Base-by-base conservation (phyloP, 2,888 invertebrate species). In the Athalia cordata region DNA sequence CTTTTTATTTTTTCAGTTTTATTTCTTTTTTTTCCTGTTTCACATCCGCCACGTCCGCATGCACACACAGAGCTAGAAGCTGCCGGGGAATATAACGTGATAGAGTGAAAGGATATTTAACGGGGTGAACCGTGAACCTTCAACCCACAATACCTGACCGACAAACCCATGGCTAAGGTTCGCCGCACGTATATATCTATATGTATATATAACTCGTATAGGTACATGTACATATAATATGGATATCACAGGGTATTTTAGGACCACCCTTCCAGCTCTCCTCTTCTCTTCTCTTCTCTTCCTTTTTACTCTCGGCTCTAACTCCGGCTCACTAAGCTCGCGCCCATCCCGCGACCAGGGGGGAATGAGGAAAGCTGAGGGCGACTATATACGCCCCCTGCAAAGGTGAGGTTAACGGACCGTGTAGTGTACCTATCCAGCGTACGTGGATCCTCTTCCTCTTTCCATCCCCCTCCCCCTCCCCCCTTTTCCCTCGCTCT, bases 381-480 rank as follows among this genome's bases (percentile, higher is more conserved):
- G 55, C 29, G 29, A 43, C 68, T 52, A 55, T 15, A 50, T 68
- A 11, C 68, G 4, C 62, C 50, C 68, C 68, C 68, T 15, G 50
- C n/a, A 55, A n/a, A 55, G 68, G 68, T 68, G 55, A 55, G 68
- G 68, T 68, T 68, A 68, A 68, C 68, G 68, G 68, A 68, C 68
- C 68, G 68, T 68, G 68, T 68, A 55, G 15, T 11, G 47, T 52
- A 52, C 29, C 6, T 45, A 45, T n/a, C 11, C 11, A n/a, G 50
- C 52, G 29, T 13, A 66, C 13, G n/a, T 3, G 47, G 47, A 65
- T 65, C 13, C 49, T 64, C 8, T 49, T 66, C 66, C 1, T 29
- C 29, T 29, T 29, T 2, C 29, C 29, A 29, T 29, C 29, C 29
- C 29, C 29, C 29, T 29, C 29, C 29, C 2, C 2, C 2, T 29